Evolutionary conservation across 2,797 vertebrate species (phyloP).

Genomic region (Xenops minutus): DNA sequence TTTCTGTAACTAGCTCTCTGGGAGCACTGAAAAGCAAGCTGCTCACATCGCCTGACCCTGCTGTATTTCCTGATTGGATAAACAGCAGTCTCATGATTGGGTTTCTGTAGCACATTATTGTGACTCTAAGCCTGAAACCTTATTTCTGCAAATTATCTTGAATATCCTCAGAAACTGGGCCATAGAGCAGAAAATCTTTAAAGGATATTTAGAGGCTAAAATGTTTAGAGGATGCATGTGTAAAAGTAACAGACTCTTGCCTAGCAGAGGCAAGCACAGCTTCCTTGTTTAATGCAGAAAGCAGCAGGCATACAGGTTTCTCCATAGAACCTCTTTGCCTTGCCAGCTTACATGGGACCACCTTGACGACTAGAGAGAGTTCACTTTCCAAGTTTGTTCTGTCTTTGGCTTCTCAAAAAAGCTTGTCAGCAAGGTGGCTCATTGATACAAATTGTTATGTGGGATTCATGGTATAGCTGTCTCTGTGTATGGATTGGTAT

Average conservation of each 20-base stretch:
- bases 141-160: neutral
- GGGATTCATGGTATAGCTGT: neutral
- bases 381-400: neutral
- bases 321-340: neutral
- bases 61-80: neutral
- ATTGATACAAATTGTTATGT: neutral
- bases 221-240: neutral
- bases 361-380: neutral
- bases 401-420: neutral
- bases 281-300: neutral
- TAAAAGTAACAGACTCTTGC: neutral
- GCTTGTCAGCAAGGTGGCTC: neutral
- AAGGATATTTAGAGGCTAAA: neutral
- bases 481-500: rapidly evolving
- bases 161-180: neutral
- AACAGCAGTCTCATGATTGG: neutral
- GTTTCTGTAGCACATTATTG: neutral
- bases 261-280: neutral
- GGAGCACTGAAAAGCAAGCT: neutral
- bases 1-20: neutral
- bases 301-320: neutral
- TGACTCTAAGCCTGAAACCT: neutral
- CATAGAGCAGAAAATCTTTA: neutral
- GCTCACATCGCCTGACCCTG: neutral
- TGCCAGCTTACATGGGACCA: neutral